These are phyloP conservation scores for Cirrhinus molitorella DNA, from an alignment of 2,797 vertebrate species.

Conservation along the genomic window DNA sequence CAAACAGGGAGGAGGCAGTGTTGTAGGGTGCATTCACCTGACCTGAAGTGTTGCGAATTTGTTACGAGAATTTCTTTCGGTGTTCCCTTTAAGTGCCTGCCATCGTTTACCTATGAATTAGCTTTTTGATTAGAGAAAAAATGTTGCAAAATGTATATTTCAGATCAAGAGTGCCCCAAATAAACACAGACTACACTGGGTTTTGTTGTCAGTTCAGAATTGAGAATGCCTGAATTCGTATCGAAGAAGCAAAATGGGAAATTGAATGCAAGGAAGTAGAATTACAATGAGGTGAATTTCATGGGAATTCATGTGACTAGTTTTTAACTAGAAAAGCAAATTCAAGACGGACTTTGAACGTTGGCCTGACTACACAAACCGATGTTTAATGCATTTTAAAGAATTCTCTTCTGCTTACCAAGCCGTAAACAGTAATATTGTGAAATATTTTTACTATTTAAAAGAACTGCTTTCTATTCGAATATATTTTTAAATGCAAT, in stretches of 20 bases:
- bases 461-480: no score
- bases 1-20: conserved; percentile 61
- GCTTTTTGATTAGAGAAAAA: background rate
- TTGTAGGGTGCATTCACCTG: conserved; percentile 44
- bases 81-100: background rate
- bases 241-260: no score
- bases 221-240: background rate
- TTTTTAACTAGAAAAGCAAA: background rate
- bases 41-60: conserved; percentile 64
- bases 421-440: no score
- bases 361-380: no score
- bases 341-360: background rate
- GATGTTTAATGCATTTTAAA: no score
- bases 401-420: no score
- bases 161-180: background rate
- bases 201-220: background rate
- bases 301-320: background rate
- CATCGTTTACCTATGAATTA: background rate
- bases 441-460: no score
- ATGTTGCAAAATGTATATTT: background rate
- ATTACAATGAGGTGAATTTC: background rate
- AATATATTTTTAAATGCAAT: no score
- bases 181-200: background rate
- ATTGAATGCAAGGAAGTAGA: background rate
- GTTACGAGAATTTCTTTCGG: background rate